A percentile compares a stretch with the other conserved stretches of the same genome.
Conservation (phyloP, 2,888 invertebrate genomes). For the Serripes groenlandicus region DNA sequence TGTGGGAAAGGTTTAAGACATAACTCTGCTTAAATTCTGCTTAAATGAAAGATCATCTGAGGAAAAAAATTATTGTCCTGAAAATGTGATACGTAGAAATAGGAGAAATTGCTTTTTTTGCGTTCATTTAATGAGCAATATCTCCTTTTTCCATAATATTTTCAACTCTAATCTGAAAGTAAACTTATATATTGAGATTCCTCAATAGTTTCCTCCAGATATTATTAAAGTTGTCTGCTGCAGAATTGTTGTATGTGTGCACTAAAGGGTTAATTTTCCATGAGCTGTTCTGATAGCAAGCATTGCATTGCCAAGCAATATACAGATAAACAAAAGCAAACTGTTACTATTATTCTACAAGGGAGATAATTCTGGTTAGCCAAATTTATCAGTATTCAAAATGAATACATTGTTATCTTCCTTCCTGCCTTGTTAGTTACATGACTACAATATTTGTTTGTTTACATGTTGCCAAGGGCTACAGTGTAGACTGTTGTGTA, state of each 20-base stretch:
- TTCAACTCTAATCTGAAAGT: no score
- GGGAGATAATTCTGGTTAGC: background rate
- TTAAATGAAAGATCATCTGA: no score
- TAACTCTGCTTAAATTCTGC: no score
- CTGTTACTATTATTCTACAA: no score
- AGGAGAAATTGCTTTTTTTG: background rate
- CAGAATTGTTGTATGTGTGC: background rate
- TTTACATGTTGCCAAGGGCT: slow-evolving; percentile 47
- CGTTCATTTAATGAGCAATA: background rate
- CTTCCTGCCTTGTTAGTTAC: background rate
- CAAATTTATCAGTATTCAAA: background rate
- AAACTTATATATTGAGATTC: no score
- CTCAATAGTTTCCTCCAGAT: no score
- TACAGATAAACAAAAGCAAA: no score
- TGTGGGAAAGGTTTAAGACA: no score
- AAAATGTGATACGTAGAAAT: no score
- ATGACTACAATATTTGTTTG: slow-evolving; percentile 36
- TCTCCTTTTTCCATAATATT: background rate
- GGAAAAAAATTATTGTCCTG: no score
- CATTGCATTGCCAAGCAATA: background rate
- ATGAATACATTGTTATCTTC: background rate
- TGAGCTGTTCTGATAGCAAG: background rate
- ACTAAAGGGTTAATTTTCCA: background rate
- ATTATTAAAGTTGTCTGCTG: background rate
- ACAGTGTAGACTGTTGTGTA: slow-evolving; percentile 26